Conservation (phyloP, 2,113 vertebrate genomes). For the Hyla sarda region DNA sequence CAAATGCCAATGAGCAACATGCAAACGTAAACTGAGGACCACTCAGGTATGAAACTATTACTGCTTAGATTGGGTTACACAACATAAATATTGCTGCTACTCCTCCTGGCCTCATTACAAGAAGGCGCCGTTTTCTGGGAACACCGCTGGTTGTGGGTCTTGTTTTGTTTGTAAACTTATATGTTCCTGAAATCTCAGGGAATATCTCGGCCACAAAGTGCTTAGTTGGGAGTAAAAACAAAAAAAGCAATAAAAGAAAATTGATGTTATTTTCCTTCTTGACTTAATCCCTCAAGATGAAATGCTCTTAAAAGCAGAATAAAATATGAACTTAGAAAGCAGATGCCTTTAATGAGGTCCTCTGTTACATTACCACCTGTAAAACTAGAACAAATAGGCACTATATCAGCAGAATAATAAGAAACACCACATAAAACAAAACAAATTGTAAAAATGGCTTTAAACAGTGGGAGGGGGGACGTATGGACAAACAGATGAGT, state of each 20-base stretch:
- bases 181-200: conserved; percentile 59
- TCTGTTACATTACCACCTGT: conserved; percentile 66
- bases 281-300: conserved; percentile 67
- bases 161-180: conserved; percentile 63
- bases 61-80: conserved; percentile 17
- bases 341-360: conserved; percentile 71
- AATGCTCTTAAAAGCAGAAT: conserved; percentile 71
- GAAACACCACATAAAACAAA: conserved; percentile 52
- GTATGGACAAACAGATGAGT: conserved; percentile 35
- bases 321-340: conserved; percentile 73
- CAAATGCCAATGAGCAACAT: conserved; percentile 1
- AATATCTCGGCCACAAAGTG: conserved; percentile 61
- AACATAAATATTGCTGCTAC: conserved; percentile 42
- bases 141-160: conserved; percentile 57
- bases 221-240: conserved; percentile 57
- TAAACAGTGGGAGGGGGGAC: conserved; percentile 31
- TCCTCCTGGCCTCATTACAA: conserved; percentile 38
- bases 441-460: conserved; percentile 46
- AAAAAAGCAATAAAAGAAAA: conserved; percentile 61
- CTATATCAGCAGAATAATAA: conserved; percentile 67
- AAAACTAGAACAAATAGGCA: conserved; percentile 64
- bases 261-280: conserved; percentile 64
- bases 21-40: conserved; percentile 30
- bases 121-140: conserved; percentile 21
- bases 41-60: conserved; percentile 48